Conservation (phyloP, 1,140 invertebrate genomes). For the Antheraea pernyi region DNA sequence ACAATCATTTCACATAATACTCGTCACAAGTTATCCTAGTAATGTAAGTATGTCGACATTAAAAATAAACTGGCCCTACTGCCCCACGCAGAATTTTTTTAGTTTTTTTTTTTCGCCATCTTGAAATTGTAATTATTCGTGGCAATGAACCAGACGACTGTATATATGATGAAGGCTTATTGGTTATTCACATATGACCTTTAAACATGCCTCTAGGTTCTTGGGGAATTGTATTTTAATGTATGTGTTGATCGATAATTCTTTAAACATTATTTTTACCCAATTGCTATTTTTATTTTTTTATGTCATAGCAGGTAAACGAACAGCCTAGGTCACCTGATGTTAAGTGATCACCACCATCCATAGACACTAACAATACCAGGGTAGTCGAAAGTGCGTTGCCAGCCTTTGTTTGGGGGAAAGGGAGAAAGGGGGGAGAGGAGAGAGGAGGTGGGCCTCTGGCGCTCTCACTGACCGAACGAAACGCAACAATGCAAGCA, state of each 20-base stretch:
- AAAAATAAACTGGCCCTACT: slow-evolving; percentile 35
- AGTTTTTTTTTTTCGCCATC: slow-evolving; percentile 40
- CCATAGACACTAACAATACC: too few species aligned
- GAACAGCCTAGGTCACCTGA: too few species aligned
- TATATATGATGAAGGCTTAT: slow-evolving; percentile 44
- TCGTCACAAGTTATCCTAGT: slow-evolving; percentile 15
- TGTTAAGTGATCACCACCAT: too few species aligned
- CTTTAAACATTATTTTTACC: neutral
- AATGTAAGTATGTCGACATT: slow-evolving; percentile 33
- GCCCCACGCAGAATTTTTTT: slow-evolving; percentile 25
- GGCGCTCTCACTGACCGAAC: too few species aligned
- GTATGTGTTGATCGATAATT: neutral
- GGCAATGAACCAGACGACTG: slow-evolving; percentile 52
- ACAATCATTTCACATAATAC: slow-evolving; percentile 19
- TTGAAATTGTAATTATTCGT: slow-evolving; percentile 58
- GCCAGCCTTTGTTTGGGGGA: too few species aligned
- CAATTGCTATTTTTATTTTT: too few species aligned
- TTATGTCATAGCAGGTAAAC: too few species aligned
- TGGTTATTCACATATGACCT: slow-evolving; percentile 70
- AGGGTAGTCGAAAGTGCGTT: too few species aligned
- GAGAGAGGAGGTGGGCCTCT: too few species aligned
- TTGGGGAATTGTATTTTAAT: slow-evolving; percentile 21
- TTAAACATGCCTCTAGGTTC: slow-evolving; percentile 50
- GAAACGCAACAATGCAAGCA: too few species aligned
- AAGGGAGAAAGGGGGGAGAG: too few species aligned